Base-by-base conservation (phyloP, 2,797 vertebrate genomes). In the Melanogrammus aeglefinus region DNA sequence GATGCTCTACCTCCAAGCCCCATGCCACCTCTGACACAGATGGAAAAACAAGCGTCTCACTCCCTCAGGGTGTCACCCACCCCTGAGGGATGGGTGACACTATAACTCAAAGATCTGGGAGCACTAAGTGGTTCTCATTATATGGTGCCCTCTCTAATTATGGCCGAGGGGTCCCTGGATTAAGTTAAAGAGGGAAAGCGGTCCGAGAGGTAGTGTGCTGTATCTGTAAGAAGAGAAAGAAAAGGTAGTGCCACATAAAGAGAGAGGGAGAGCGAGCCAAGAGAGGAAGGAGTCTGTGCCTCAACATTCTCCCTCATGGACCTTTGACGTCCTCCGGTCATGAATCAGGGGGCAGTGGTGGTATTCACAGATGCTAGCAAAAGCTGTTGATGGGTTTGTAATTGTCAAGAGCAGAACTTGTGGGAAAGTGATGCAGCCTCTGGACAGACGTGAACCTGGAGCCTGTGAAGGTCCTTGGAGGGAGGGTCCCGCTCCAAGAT, bases 391-490 rank as follows among this genome's bases (percentile, higher is more conserved):
- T 36, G 38, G 10, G 21, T 76, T 44, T 33, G 21, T 44, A 33
- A 29, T 33, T 31, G 73, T 29, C 36, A 74, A 76, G 82, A 39
- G 74, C 33, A 79, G 44, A 85, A 83, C 76, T 84, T 90, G 86
- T 89, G 91, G 86, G 82, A 85, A 93, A 91, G 86, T 81, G 35
- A 86, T 81, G 72, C 81, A 80, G 80, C 84, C 82, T 85, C 82
- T 80, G 76, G 83, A 85, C 78, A 88, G 76, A 87, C 72, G 10
- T 83, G 85, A 85, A 85, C 83, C 77, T 38, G 88, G 79, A 92
- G 87, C 87, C 86, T 81, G 63, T 81, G 36, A 86, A 91, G 88
- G 16, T 57, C 47, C 47, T 6, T 18, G 47, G 47, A n/a, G 18
- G 16, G 51, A 57, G 51, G 51, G 18, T 2, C 2, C 44, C 2